These are phyloP conservation scores for Achroia grisella DNA, from an alignment of 1,140 invertebrate species.

Conservation along the genomic window DNA sequence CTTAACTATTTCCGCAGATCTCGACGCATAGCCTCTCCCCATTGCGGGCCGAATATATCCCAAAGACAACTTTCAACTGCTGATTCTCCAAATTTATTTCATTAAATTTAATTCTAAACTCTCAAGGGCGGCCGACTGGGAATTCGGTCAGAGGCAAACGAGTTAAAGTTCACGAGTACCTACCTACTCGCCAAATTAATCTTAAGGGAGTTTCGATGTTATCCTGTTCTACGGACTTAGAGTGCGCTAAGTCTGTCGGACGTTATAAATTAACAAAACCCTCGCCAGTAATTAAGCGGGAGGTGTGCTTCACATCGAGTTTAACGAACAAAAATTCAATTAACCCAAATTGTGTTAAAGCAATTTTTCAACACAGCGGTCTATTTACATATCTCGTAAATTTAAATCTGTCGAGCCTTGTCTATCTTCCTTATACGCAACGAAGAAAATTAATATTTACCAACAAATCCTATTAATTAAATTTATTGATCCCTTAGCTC, in stretches of 20 bases:
- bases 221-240: slow-evolving; percentile 49
- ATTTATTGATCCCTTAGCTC: slow-evolving; percentile 11
- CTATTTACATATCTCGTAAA: slow-evolving; percentile 47
- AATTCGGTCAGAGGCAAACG: slow-evolving; percentile 67
- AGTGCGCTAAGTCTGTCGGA: slow-evolving; percentile 48
- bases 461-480: slow-evolving; percentile 19
- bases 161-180: slow-evolving; percentile 67
- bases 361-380: slow-evolving; percentile 41
- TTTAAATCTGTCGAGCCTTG: slow-evolving; percentile 28
- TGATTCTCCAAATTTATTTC: slow-evolving; percentile 64
- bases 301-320: slow-evolving; percentile 57
- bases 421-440: slow-evolving; percentile 10
- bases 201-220: slow-evolving; percentile 71
- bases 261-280: slow-evolving; percentile 69
- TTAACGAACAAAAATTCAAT: slow-evolving; percentile 65
- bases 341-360: slow-evolving; percentile 50
- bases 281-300: slow-evolving; percentile 57
- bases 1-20: slow-evolving; percentile 21
- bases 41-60: slow-evolving; percentile 13
- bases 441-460: slow-evolving; percentile 16
- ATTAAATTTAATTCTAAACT: slow-evolving; percentile 70
- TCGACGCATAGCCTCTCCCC: no score
- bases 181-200: slow-evolving; percentile 62
- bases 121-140: slow-evolving; percentile 45
- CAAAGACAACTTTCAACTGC: slow-evolving; percentile 41